These are phyloP conservation scores for Fistularia commersonii DNA, from an alignment of 2,797 vertebrate genomes.

Conservation along the genomic window DNA sequence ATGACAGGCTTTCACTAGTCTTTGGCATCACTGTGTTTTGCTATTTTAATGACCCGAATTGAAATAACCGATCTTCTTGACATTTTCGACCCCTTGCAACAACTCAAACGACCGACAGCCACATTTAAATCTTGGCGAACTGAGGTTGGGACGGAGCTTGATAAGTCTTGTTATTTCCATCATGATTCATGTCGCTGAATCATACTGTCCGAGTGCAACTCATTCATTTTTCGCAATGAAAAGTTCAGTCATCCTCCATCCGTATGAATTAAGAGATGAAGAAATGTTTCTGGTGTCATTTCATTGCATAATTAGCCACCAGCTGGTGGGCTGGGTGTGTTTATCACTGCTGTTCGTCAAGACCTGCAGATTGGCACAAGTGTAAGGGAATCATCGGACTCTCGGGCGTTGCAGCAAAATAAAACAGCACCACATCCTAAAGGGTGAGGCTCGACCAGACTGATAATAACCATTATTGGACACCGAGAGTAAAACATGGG, in stretches of 20 bases:
- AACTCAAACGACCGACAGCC: too few relatives aligned
- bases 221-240: constrained; percentile 30
- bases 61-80: too few relatives aligned
- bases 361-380: constrained; percentile 45
- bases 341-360: constrained; percentile 35
- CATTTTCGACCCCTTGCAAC: too few relatives aligned
- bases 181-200: constrained; percentile 14
- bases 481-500: constrained; percentile 25
- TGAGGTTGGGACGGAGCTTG: too few relatives aligned
- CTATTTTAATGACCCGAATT: too few relatives aligned
- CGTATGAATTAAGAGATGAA: constrained; percentile 8
- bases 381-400: constrained; percentile 55
- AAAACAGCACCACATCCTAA: constrained; percentile 40
- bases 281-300: constrained; percentile 6
- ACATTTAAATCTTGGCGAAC: too few relatives aligned
- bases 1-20: constrained; percentile 6
- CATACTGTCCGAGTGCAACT: constrained; percentile 15
- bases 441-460: constrained; percentile 41
- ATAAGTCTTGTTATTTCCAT: too few relatives aligned
- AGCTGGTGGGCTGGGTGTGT: constrained; percentile 32
- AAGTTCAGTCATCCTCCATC: constrained; percentile 6
- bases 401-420: constrained; percentile 40
- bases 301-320: constrained; percentile 37
- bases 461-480: constrained; percentile 38
- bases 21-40: too few relatives aligned